Evolutionary conservation across 1,140 invertebrate species (phyloP).

Genomic region (Littorina saxatilis): DNA sequence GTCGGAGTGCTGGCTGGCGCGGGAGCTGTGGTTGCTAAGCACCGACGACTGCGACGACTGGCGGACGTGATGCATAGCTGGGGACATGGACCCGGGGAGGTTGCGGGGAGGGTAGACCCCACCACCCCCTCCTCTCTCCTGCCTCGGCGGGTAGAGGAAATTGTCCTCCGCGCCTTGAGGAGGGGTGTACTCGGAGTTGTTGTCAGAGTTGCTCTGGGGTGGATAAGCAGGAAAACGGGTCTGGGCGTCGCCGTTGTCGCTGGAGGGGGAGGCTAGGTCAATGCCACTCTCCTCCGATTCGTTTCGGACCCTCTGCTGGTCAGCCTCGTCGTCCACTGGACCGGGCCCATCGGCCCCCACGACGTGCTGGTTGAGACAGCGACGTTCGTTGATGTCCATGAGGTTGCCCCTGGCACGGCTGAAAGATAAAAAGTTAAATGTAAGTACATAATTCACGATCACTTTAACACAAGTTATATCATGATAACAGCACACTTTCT

Average conservation of each 20-base stretch:
- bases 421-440: constrained; percentile 58
- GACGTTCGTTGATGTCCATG: constrained; percentile 31
- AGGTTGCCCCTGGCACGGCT: constrained; percentile 42
- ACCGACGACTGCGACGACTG: constrained; percentile 51
- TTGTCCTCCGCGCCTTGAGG: constrained; percentile 15
- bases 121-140: constrained; percentile 6
- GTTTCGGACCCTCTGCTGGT: constrained; percentile 39
- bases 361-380: constrained; percentile 37
- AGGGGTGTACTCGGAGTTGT: neutral
- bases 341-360: neutral
- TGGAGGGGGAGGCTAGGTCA: constrained; percentile 56
- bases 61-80: constrained; percentile 15
- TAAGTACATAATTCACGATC: neutral
- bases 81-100: neutral
- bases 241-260: constrained; percentile 28
- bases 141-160: constrained; percentile 52
- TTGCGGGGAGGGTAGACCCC: neutral
- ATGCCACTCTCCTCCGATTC: constrained; percentile 64
- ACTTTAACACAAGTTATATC: no score
- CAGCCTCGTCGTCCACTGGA: neutral
- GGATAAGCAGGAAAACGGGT: neutral
- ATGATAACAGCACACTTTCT: no score
- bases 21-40: constrained; percentile 51
- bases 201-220: no score
- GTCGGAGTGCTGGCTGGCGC: constrained; percentile 38